Percentiles rank a stretch among this genome's conserved stretches.
Conservation (phyloP, 2,888 invertebrate genomes). For the Epistrophella euchroma region DNA sequence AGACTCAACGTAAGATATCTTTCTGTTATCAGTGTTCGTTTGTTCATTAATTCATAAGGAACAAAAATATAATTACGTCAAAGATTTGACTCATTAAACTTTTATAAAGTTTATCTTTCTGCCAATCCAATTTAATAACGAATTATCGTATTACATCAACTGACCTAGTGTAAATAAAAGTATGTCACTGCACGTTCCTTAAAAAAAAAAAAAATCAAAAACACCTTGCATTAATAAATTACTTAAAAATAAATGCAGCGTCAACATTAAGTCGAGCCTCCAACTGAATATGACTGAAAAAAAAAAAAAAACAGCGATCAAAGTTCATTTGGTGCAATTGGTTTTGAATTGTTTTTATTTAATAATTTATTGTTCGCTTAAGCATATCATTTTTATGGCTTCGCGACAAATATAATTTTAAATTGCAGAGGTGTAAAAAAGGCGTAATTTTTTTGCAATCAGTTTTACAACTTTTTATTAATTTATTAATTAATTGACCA, state of each 20-base stretch:
- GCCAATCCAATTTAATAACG: constrained; percentile 12
- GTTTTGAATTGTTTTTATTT: background rate
- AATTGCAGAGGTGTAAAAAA: background rate
- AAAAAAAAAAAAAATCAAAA: background rate
- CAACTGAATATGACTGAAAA: background rate
- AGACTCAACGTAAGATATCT: background rate
- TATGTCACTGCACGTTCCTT: constrained; percentile 47
- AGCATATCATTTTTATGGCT: no score
- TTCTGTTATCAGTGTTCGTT: background rate
- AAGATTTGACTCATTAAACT: constrained; percentile 13
- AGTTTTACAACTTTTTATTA: background rate
- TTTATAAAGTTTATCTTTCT: background rate
- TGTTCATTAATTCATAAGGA: background rate
- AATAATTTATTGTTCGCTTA: background rate
- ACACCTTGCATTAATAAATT: constrained; percentile 42
- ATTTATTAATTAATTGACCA: background rate
- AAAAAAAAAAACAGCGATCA: constrained; percentile 12
- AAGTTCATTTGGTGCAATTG: constrained; percentile 31
- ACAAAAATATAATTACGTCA: background rate
- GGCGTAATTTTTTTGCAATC: background rate
- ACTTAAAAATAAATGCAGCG: constrained; percentile 40
- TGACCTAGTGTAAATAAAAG: constrained; percentile 78
- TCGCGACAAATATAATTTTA: background rate
- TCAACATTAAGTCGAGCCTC: constrained; percentile 49
- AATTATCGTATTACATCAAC: constrained; percentile 71